phyloP scores from a whole-genome alignment of 2,797 vertebrate genomes.

The Tarsius wallacei region DNA sequence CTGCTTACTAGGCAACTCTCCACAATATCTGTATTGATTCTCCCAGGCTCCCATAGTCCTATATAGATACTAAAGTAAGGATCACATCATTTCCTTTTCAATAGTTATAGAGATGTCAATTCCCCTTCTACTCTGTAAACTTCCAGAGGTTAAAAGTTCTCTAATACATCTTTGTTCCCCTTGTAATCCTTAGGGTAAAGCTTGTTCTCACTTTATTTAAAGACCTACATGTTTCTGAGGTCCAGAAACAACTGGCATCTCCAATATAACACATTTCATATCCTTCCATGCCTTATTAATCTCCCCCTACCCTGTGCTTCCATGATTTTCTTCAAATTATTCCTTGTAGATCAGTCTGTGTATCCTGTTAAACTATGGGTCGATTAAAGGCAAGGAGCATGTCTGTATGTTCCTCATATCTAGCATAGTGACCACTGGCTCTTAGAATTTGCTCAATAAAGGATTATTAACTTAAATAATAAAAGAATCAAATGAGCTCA shows the following conservation, averaged over 20 bases:
- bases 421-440: background rate
- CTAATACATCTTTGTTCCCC: background rate
- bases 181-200: background rate
- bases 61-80: background rate
- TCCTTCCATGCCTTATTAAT: background rate
- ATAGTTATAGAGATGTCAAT: background rate
- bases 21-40: background rate
- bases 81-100: background rate
- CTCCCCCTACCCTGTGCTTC: background rate
- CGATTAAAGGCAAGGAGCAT: background rate
- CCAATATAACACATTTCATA: background rate
- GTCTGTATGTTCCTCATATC: background rate
- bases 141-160: background rate
- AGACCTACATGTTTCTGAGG: background rate
- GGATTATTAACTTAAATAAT: slow-evolving; percentile 3
- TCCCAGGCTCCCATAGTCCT: background rate
- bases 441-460: slow-evolving; percentile 22
- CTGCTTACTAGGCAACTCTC: background rate
- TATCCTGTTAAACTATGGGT: background rate
- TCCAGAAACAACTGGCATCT: background rate
- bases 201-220: background rate
- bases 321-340: background rate
- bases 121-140: background rate
- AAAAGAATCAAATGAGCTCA: background rate
- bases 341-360: background rate